Base-by-base conservation (phyloP, 2,888 invertebrate species). In the Disparrhopalites patrizii region DNA sequence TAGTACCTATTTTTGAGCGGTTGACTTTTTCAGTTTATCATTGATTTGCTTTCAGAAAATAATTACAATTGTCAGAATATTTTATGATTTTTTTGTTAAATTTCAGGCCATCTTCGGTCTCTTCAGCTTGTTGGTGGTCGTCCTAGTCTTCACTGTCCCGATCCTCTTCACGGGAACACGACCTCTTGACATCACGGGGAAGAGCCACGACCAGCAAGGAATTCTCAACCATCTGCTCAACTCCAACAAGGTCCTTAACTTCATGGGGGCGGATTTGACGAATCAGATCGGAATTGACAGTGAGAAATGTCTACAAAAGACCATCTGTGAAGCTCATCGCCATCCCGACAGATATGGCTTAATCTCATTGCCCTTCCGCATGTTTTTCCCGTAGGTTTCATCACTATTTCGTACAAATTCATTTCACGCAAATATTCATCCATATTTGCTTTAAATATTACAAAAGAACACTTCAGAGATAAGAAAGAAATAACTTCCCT, bases 341-440 rank as follows among this genome's bases (percentile, higher is more conserved):
- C 50, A 62, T 20, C 73, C 75, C 1, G 69, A 73, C 60, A 72
- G 71, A 68, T 75, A 73, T 36, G 75, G 75, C 58, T 58, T 75
- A 58, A 62, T 75, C 43, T 70, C 71, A 18, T 66, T 69, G 31
- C 75, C 75, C 8, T 73, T 75, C 69, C 68, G 71, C 57, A 73
- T 75, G 67, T 75, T 75, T 63, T 75, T 75, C 68, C 75, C 75
- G 73, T 74, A 68, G 71, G 75, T 43, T 36, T 36, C 15, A 10
- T 36, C 36, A 36, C 15, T 36, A 10, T 7, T 36, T 36, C 15
- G 36, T 7, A 10, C 15, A 36, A 36, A 36, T 36, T 36, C 36
- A 36, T 36, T 10, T 36, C 36, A 36, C 7, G 36, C 36, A 7
- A 15, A 15, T 36, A 36, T 36, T 10, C 15, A 15, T 10, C 36